Base-by-base conservation (phyloP, 2,888 invertebrate species). In the Ectemnius lituratus region DNA sequence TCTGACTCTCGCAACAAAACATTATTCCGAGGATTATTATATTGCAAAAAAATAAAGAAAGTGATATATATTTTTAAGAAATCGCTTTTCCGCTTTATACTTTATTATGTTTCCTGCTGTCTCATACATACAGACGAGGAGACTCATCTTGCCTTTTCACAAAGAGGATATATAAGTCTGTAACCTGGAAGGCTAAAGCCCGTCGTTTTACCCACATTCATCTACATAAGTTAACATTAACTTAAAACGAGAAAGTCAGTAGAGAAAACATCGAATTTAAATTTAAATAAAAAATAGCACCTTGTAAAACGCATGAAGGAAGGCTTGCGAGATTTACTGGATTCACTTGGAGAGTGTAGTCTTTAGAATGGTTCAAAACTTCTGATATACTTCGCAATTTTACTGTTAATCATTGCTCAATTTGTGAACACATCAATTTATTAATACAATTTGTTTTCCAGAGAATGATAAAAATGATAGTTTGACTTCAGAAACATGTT, bases 41-140 rank as follows among this genome's bases (percentile, higher is more conserved):
- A 83, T 82, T 83, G 81, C 82, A 83, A 86, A 82, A 82, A 82
- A 87, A 87, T 84, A 87, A 88, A 86, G 82, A 84, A 84, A 88
- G 84, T 85, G 86, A 84, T 86, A 88, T 88, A 89, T 88, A 88
- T 89, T 88, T 89, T 88, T 87, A 88, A 86, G 82, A 87, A 85
- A 81, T 75, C 77, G 75, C 73, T 74, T 73, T 70, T 75, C 74
- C 73, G 68, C 75, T 79, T 80, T 62, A 67, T 73, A 67, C 80
- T 81, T 76, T 75, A 83, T 80, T 82, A 64, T 72, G 73, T 79
- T 76, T 67, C 71, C 65, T 63, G 52, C 62, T 69, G 13, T 49
- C 46, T 70, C 70, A 52, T 65, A 75, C 56, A 69, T 71, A 65
- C 58, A 69, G 62, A 66, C 13, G 37, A 49, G 62, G 37, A 18